Evolutionary conservation across 2,888 invertebrate genomes (phyloP), one percentile per base, ranked within the genome.

Genomic region (Lochmaea crataegi): DNA sequence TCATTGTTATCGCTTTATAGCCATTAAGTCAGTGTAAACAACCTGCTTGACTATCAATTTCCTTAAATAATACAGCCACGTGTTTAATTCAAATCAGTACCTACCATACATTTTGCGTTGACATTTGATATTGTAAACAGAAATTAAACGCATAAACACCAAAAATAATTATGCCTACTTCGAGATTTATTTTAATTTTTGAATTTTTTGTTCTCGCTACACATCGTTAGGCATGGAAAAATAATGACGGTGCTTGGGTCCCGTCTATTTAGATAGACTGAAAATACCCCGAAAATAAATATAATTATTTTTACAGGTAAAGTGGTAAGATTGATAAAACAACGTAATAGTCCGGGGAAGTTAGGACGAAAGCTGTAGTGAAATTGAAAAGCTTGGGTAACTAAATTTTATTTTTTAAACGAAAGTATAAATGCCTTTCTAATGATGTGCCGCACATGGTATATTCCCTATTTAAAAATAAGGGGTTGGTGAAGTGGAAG

Each of bases 31-130:
- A 12, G 26, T 53, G 58, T 58, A 58, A 58, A 58, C 32, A 58
- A 58, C 32, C 58, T 58, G 58, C 16, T 32, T 58, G 26, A 32
- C 32, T 32, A 58, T 32, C 58, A 58, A 58, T 58, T 32, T 58
- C 32, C 58, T 26, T 58, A 26, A 58, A 58, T 12, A 58, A 58
- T 58, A 26, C 58, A 32, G 58, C 12, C 58, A 32, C 58, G 32
- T 32, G 58, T 26, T n/a, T n/a, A 1, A 26, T 32, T 58, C 4
- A 58, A 11, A 22, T 26, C 18, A 4, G 11, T 57, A 11, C 14
- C 32, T 16, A n/a, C 2, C 32, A 32, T 12, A 22, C 14, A 32
- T 58, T 32, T 32, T 58, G 58, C 58, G 58, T 58, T 14, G 6
- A 22, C 11, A 57, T 57, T 11, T 14, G 57, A 51, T 51, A 51